Conservation (phyloP, 2,888 invertebrate species). For the Sarcophaga carnaria region DNA sequence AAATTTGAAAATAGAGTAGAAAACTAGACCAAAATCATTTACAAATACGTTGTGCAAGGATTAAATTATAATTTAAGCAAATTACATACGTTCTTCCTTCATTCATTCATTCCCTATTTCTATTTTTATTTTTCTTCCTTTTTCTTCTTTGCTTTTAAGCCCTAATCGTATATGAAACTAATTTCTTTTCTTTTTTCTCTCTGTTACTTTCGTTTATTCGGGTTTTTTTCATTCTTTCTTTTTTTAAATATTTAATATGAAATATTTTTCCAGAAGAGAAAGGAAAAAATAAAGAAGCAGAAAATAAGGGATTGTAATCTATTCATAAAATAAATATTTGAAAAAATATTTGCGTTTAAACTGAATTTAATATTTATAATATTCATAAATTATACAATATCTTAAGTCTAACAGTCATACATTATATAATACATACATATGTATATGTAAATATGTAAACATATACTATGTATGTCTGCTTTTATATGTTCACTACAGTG, state of each 20-base stretch:
- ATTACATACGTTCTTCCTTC: background rate
- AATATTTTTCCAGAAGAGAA: too few species aligned
- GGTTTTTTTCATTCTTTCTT: too few species aligned
- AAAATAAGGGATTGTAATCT: too few species aligned
- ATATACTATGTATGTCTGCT: background rate
- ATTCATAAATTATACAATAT: slow-evolving; percentile 1
- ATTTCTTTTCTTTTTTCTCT: too few species aligned
- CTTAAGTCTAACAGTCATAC: background rate
- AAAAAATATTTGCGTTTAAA: background rate
- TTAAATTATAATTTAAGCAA: background rate
- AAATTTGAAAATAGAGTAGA: background rate
- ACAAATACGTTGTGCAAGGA: background rate
- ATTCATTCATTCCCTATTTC: background rate
- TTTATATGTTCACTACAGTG: background rate
- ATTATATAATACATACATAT: background rate
- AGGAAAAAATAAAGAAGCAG: too few species aligned
- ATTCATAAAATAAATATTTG: too few species aligned
- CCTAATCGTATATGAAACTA: background rate
- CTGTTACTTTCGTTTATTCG: too few species aligned
- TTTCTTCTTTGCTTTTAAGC: too few species aligned
- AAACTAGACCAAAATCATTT: background rate
- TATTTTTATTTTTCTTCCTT: background rate
- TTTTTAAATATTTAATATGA: too few species aligned
- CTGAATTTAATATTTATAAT: background rate
- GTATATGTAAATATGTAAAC: too few species aligned